Evolutionary conservation across 2,797 vertebrate genomes (phyloP), one percentile per base, ranked within the genome.

Genomic region (Lemur catta): DNA sequence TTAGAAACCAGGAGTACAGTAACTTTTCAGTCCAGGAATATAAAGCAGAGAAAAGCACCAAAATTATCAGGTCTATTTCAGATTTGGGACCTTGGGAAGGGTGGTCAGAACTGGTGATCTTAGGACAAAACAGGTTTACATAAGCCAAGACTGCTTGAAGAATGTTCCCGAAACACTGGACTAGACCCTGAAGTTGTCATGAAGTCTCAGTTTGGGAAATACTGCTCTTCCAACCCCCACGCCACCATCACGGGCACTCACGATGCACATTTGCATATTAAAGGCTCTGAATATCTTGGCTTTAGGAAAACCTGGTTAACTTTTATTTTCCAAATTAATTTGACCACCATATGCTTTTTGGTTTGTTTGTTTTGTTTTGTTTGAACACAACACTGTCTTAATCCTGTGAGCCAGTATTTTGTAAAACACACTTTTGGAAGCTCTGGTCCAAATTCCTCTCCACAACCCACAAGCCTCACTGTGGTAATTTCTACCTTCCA

Each of bases 271-370:
- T 43, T 79, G 46, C 57, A 52, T 20, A 35, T 72, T 38, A 93
- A 95, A 89, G 59, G 7, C 33, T 86, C 38, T 61, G 46, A 88
- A 22, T 46, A 48, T 33, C 61, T 81, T 74, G 52, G 57, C 30
- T 30, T 43, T 50, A 52, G 65, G 48, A 33, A 93, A 82, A 71
- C 24, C 38, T 93, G n/a, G 3, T 46, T 92, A 41, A 63, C 33
- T 80, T 94, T 76, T 72, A 71, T 67, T 74, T 88, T 50, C 67
- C 74, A 93, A 61, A 48, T 71, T 50, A 94, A 65, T 86, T 61
- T 85, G 24, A 94, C 20, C 63, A 33, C 33, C 69, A 10, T 69
- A 61, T 11, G 12, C 1, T 12, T 38, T 92, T 89, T 55, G 0
- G 46, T 86, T 84, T 67, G 46, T 86, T 84, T 50, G 7, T 46